These are phyloP conservation scores for Columba janthina DNA, from an alignment of 2,113 vertebrate species.

Conservation along the genomic window DNA sequence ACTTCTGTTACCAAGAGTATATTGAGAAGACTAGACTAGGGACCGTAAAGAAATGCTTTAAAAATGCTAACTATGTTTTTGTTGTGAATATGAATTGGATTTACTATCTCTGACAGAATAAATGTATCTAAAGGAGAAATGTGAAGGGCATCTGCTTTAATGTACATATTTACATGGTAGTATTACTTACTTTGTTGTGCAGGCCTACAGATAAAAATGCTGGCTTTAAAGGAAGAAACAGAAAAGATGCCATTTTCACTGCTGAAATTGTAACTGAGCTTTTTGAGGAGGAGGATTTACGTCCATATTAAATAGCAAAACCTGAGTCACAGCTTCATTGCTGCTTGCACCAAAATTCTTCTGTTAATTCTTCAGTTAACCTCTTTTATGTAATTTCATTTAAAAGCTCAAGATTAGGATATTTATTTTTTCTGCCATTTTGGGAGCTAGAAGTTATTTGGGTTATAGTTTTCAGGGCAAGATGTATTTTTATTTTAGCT, in stretches of 20 bases:
- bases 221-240: conserved; percentile 9
- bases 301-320: conserved; percentile 62
- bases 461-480: background rate
- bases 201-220: conserved; percentile 12
- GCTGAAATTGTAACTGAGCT: conserved; percentile 48
- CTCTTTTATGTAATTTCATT: conserved; percentile 13
- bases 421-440: background rate
- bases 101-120: conserved; percentile 14
- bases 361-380: conserved; percentile 20
- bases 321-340: conserved; percentile 54
- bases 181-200: background rate
- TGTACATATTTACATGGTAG: background rate
- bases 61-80: background rate
- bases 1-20: background rate
- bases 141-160: background rate
- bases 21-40: background rate
- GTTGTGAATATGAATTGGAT: background rate
- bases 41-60: background rate
- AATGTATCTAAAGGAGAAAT: background rate
- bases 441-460: background rate
- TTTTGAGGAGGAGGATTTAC: conserved; percentile 62
- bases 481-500: background rate
- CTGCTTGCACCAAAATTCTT: conserved; percentile 28
- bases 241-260: conserved; percentile 49
- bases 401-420: conserved; percentile 6